Evolutionary conservation across 2,888 invertebrate species (phyloP).

Genomic region (Proisotoma minuta): DNA sequence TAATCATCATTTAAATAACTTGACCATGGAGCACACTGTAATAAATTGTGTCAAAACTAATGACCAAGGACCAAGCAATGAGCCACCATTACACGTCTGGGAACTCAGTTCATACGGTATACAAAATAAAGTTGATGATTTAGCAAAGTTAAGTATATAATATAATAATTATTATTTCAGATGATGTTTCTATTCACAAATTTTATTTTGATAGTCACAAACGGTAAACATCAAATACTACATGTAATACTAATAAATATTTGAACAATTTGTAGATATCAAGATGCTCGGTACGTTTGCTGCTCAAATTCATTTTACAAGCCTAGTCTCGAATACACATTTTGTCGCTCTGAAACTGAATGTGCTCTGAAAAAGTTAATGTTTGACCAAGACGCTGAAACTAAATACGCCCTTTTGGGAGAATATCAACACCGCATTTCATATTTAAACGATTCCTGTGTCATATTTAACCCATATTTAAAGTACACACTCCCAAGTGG

Average conservation of each 20-base stretch:
- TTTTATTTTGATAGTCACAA: constrained; percentile 37
- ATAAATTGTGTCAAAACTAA: constrained; percentile 33
- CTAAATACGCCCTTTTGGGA: constrained; percentile 24
- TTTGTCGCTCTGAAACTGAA: constrained; percentile 34
- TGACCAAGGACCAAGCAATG: too few species aligned
- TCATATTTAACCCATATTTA: constrained; percentile 30
- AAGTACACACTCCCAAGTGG: constrained; percentile 36
- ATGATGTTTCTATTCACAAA: constrained; percentile 32
- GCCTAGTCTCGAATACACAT: constrained; percentile 36
- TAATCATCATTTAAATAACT: constrained; percentile 21
- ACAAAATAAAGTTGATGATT: background rate
- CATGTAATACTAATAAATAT: too few species aligned
- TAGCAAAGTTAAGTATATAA: background rate
- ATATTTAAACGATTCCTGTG: constrained; percentile 26
- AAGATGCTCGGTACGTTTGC: constrained; percentile 36
- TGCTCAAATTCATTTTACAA: constrained; percentile 38
- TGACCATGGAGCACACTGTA: constrained; percentile 27
- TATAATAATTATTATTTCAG: constrained; percentile 13
- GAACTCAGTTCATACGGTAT: constrained; percentile 36
- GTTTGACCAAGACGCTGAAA: constrained; percentile 24
- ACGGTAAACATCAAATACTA: too few species aligned
- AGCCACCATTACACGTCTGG: constrained; percentile 36
- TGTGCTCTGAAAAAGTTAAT: constrained; percentile 32
- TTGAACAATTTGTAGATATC: too few species aligned
- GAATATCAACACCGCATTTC: constrained; percentile 22